Evolutionary conservation across 2,113 vertebrate species (phyloP), one percentile per base, ranked within the genome.

Genomic region (Menidia beryllina): DNA sequence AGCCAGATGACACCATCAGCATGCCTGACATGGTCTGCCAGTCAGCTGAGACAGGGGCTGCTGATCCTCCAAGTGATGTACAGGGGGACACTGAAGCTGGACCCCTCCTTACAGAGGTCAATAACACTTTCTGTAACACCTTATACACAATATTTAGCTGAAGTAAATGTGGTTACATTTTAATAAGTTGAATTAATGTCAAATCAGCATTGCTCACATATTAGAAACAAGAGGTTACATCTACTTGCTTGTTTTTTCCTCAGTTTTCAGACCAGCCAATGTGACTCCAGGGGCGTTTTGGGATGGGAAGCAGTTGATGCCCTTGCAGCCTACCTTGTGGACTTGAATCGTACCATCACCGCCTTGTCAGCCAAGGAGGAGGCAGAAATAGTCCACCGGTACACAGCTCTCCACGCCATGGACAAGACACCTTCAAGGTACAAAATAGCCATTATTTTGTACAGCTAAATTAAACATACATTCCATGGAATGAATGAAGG

Each of bases 251-350:
- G 34, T 10, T 10, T 36, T 36, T 36, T 36, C 34, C 10, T 36
- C 34, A 36, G 5, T 36, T 36, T 36, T 36, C 34, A 36, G 34
- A 36, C 34, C 34, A 36, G 34, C 34, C 34, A 48, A 20, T 48
- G 45, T 48, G 45, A 48, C 45, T 48, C 45, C 3, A 48, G 45
- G 20, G 45, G 45, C n/a, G 45, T 48, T 48, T 3, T 4, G 45
- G 45, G 45, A 48, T 48, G 45, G 45, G 45, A 48, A n/a, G n/a
- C 45, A 48, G 45, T 48, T 48, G 45, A 48, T 48, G 45, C 45
- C 45, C 45, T 48, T 4, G 45, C 17, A n/a, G 11, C 45, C 45
- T 48, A 48, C 19, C 17, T n/a, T 6, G n/a, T 20, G 3, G 17
- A 5, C 45, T 10, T 48, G 45, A 48, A 48, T 11, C 11, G 45